Conservation (phyloP, 2,888 invertebrate species). For the Onchidella celtica region DNA sequence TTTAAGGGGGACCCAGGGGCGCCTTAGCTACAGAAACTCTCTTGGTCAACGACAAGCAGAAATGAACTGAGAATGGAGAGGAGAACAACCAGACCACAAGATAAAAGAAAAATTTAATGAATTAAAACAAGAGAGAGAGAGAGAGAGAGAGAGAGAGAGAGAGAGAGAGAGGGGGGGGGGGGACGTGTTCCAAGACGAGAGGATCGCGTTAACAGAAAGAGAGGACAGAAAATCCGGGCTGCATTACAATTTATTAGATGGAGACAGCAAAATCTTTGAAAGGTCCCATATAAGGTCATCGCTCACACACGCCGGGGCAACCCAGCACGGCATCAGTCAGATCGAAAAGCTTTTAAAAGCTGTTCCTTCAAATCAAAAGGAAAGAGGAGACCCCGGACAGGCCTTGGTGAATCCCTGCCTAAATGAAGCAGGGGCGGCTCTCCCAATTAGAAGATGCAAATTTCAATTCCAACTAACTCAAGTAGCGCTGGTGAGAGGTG, state of each 20-base stretch:
- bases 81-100: too few species aligned
- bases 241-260: neutral
- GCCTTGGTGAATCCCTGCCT: neutral
- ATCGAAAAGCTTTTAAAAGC: constrained; percentile 19
- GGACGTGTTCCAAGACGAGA: too few species aligned
- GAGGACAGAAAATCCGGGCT: neutral
- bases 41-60: too few species aligned
- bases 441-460: constrained; percentile 46
- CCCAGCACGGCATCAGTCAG: neutral
- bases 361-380: constrained; percentile 4
- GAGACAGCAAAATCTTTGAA: neutral
- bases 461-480: constrained; percentile 37
- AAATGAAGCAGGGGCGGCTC: constrained; percentile 4
- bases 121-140: too few species aligned
- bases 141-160: too few species aligned
- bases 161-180: too few species aligned
- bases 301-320: neutral
- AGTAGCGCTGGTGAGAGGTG: neutral
- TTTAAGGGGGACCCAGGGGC: too few species aligned
- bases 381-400: neutral
- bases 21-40: too few species aligned
- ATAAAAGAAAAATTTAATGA: too few species aligned
- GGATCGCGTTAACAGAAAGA: too few species aligned
- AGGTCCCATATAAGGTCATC: neutral
- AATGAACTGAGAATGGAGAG: too few species aligned